Evolutionary conservation across 2,797 vertebrate genomes (phyloP).

Genomic region (Gastrophryne carolinensis): DNA sequence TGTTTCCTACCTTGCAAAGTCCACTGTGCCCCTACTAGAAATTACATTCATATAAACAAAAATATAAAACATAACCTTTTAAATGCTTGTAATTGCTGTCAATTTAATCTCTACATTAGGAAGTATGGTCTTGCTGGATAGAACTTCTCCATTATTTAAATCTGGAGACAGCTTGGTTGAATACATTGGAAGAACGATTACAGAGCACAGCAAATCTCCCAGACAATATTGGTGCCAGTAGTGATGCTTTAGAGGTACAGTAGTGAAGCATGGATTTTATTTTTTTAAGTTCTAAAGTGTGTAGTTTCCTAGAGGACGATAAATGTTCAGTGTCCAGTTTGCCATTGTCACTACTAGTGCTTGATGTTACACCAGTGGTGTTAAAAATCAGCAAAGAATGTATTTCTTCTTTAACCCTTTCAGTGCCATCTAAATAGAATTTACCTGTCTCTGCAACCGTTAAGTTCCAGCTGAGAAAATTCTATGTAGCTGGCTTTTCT

Average conservation of each 20-base stretch:
- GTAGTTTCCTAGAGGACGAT: neutral
- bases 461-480: too few species aligned
- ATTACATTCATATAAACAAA: too few species aligned
- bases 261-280: neutral
- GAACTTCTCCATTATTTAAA: constrained; percentile 94
- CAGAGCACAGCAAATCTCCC: constrained; percentile 76
- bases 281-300: neutral
- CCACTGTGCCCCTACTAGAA: too few species aligned
- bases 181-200: constrained; percentile 81
- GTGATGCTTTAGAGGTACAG: constrained; percentile 87
- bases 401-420: too few species aligned
- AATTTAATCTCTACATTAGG: too few species aligned
- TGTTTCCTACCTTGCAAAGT: too few species aligned
- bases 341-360: neutral
- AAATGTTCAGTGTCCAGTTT: neutral
- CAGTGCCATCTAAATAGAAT: too few species aligned
- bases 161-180: constrained; percentile 87
- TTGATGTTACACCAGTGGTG: neutral
- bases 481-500: too few species aligned
- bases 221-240: constrained; percentile 77
- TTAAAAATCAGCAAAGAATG: too few species aligned
- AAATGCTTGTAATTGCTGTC: too few species aligned
- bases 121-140: constrained; percentile 98
- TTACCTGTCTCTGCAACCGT: too few species aligned
- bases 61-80: too few species aligned